Evolutionary conservation across 2,888 invertebrate species (phyloP).

Genomic region (Eremobia ochroleuca): DNA sequence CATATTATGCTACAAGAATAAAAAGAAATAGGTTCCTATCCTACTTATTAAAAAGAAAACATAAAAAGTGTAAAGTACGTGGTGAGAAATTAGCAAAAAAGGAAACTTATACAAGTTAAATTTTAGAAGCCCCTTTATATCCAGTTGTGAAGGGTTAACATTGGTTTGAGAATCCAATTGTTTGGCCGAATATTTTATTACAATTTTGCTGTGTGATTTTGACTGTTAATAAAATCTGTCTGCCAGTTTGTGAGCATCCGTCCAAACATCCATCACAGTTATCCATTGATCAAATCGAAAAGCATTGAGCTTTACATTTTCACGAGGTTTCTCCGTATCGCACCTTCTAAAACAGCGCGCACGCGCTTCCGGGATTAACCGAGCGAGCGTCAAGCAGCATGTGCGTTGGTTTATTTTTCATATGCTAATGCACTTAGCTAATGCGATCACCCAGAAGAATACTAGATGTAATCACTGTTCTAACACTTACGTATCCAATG

Average conservation of each 20-base stretch:
- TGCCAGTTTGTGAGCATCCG: neutral
- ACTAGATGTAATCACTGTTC: constrained; percentile 48
- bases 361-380: constrained; percentile 74
- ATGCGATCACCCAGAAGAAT: constrained; percentile 67
- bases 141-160: neutral
- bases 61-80: too few relatives aligned
- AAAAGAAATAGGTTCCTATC: too few relatives aligned
- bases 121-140: neutral
- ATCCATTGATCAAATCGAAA: neutral
- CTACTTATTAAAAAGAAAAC: too few relatives aligned
- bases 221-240: neutral
- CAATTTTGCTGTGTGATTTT: neutral
- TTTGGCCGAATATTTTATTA: neutral
- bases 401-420: constrained; percentile 77
- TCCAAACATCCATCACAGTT: neutral
- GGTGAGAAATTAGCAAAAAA: too few relatives aligned
- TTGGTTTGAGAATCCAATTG: too few relatives aligned
- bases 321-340: constrained; percentile 15
- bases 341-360: constrained; percentile 62
- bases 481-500: neutral
- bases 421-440: constrained; percentile 83
- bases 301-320: neutral
- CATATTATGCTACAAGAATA: too few relatives aligned
- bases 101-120: neutral
- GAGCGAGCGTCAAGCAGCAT: constrained; percentile 76